phyloP scores from a whole-genome alignment of 2,797 vertebrate species.

The Crotalus adamanteus region DNA sequence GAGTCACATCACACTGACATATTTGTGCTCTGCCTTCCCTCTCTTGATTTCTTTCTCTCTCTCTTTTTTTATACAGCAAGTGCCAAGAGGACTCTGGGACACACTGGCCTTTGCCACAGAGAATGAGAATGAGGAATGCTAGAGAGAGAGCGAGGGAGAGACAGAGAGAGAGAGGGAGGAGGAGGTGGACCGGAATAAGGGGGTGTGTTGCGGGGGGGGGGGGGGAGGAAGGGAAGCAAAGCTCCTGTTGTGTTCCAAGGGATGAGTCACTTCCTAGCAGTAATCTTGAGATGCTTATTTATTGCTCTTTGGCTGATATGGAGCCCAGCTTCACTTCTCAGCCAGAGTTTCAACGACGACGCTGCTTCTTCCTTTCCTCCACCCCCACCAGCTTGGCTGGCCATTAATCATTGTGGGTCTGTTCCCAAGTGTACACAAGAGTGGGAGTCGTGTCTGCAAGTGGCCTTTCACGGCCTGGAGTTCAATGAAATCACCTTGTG shows the following conservation, averaged over 20 bases:
- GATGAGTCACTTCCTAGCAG: conserved; percentile 77
- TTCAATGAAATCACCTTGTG: conserved; percentile 76
- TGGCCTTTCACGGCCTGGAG: conserved; percentile 77
- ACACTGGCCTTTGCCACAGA: conserved; percentile 60
- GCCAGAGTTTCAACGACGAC: conserved; percentile 42
- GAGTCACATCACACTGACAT: conserved; percentile 66
- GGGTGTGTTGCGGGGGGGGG: neutral
- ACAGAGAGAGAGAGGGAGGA: neutral
- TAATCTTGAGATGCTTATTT: conserved; percentile 74
- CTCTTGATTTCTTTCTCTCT: conserved; percentile 57
- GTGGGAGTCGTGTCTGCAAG: conserved; percentile 68
- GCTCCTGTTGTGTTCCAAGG: conserved; percentile 71
- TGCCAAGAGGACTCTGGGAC: conserved; percentile 81
- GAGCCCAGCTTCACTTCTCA: conserved; percentile 54
- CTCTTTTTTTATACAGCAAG: conserved; percentile 65
- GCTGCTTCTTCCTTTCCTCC: conserved; percentile 41
- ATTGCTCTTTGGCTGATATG: conserved; percentile 70
- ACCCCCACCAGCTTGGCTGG: conserved; percentile 54
- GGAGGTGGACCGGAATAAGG: conserved; percentile 4
- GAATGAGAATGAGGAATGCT: conserved; percentile 10
- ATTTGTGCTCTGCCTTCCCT: conserved; percentile 70
- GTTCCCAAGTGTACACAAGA: conserved; percentile 59
- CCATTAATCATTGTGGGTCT: conserved; percentile 75
- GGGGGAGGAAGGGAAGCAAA: conserved; percentile 52
- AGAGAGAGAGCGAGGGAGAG: neutral